phyloP scores from a whole-genome alignment of 2,797 vertebrate species.

The Nyctibius grandis region DNA sequence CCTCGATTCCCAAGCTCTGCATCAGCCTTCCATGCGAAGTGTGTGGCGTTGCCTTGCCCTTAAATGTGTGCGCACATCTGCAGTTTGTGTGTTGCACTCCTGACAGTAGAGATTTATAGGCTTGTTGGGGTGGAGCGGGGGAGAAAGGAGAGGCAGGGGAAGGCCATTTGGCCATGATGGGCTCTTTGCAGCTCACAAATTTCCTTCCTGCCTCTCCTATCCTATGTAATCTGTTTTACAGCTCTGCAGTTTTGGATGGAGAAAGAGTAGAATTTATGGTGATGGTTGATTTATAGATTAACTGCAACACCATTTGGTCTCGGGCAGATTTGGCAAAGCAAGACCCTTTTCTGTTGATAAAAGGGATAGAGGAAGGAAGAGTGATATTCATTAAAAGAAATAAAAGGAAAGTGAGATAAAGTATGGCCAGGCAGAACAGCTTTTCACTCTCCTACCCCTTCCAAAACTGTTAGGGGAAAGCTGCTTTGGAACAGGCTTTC shows the following conservation, averaged over 20 bases:
- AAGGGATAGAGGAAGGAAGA: constrained; percentile 3
- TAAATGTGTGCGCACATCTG: neutral
- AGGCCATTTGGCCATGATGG: neutral
- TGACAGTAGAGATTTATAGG: neutral
- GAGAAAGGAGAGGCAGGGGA: neutral
- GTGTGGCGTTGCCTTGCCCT: neutral
- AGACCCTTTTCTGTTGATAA: constrained; percentile 44
- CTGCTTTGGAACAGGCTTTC: neutral
- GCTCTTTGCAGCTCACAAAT: constrained; percentile 49
- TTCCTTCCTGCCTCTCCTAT: constrained; percentile 30
- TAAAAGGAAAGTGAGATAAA: constrained; percentile 43
- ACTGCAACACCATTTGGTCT: constrained; percentile 41
- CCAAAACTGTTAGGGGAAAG: neutral
- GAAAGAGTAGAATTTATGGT: constrained; percentile 53
- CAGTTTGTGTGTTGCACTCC: neutral
- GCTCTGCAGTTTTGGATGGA: constrained; percentile 42
- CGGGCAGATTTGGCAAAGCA: constrained; percentile 54
- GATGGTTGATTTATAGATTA: constrained; percentile 58
- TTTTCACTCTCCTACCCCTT: neutral
- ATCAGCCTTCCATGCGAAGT: neutral
- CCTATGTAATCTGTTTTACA: constrained; percentile 26
- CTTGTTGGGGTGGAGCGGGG: neutral
- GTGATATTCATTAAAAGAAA: constrained; percentile 23
- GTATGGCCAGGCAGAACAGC: constrained; percentile 8
- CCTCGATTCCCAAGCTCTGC: neutral